phyloP scores from a whole-genome alignment of 2,113 vertebrate species.

The Equus quagga region DNA sequence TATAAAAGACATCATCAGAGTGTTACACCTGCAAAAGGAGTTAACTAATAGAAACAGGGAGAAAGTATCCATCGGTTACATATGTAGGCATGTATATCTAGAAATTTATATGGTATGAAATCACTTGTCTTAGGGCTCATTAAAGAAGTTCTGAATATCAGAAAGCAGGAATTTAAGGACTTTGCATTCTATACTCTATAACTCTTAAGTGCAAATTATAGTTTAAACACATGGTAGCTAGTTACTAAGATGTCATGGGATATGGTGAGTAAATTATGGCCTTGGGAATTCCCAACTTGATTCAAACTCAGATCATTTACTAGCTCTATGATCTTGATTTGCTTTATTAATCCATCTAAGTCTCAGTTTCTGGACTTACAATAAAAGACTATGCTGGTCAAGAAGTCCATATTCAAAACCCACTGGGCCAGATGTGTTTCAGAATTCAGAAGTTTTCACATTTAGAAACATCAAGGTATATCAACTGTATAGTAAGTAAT shows the following conservation, averaged over 20 bases:
- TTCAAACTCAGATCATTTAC: constrained; percentile 10
- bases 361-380: background rate
- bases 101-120: background rate
- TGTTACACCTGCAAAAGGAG: background rate
- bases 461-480: constrained; percentile 44
- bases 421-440: background rate
- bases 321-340: background rate
- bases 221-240: background rate
- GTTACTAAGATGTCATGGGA: background rate
- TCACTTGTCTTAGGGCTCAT: background rate
- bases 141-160: background rate
- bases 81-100: background rate
- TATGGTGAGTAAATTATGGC: background rate
- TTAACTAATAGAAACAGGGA: background rate
- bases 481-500: constrained; percentile 22
- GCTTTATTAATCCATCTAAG: background rate
- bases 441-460: constrained; percentile 11
- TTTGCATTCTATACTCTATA: background rate
- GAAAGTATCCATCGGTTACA: background rate
- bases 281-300: background rate
- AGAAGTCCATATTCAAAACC: background rate
- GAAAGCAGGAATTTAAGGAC: background rate
- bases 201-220: constrained; percentile 13
- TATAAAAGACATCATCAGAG: background rate
- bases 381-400: background rate